Evolutionary conservation across 2,888 invertebrate genomes (phyloP).

Genomic region (Galeopsomyia nigrocyanea): DNA sequence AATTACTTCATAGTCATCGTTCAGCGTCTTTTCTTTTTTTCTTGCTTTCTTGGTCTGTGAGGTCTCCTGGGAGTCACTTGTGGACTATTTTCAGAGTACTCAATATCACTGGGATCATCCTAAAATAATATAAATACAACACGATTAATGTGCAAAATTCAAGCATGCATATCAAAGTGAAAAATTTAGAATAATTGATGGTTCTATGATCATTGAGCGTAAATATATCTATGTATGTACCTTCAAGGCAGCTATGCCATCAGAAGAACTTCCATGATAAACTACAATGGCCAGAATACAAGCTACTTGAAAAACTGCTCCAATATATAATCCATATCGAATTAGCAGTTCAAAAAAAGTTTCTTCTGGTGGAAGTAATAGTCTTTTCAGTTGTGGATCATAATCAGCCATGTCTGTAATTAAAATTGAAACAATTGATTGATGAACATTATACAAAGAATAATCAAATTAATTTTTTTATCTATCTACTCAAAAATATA

Average conservation of each 20-base stretch:
- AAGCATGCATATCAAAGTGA: too few relatives aligned
- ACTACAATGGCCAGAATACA: conserved; percentile 88
- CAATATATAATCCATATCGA: conserved; percentile 80
- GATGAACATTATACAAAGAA: neutral
- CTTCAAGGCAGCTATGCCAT: conserved; percentile 64
- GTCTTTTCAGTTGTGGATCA: conserved; percentile 64
- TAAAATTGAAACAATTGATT: neutral
- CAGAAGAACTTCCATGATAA: conserved; percentile 65
- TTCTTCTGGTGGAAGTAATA: conserved; percentile 65
- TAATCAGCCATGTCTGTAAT: conserved; percentile 61
- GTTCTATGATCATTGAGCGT: too few relatives aligned
- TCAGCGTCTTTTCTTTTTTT: conserved; percentile 80
- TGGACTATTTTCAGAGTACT: conserved; percentile 81
- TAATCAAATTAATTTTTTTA: neutral
- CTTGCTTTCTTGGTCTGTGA: conserved; percentile 76
- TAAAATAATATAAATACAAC: conserved; percentile 58
- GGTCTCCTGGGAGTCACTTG: conserved; percentile 78
- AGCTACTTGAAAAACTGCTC: conserved; percentile 88
- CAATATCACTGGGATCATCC: conserved; percentile 80
- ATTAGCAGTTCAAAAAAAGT: conserved; percentile 64
- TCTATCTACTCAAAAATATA: neutral
- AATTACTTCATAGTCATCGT: neutral
- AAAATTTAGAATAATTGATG: too few relatives aligned
- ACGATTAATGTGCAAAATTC: conserved; percentile 43
- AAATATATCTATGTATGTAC: conserved; percentile 49